A percentile compares a stretch with the other conserved stretches of the same genome.
These are phyloP conservation scores for Eupithecia subumbrata DNA, from an alignment of 2,888 invertebrate genomes.

Conservation along the genomic window DNA sequence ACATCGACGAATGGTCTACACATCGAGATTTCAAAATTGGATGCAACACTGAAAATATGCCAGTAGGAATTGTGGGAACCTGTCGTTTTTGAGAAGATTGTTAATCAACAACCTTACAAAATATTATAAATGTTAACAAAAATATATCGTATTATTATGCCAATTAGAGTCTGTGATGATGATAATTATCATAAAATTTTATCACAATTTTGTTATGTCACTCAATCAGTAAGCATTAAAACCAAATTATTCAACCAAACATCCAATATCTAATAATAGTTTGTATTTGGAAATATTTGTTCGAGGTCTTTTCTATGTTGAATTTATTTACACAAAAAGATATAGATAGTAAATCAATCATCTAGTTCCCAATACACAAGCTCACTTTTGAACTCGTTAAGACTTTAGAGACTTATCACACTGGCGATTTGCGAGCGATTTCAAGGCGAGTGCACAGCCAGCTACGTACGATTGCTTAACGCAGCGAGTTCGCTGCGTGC, in stretches of 20 bases:
- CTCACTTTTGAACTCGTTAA: background rate
- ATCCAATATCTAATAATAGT: background rate
- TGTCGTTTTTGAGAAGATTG: background rate
- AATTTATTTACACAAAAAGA: background rate
- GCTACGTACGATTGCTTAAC: too few relatives aligned
- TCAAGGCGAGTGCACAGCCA: too few relatives aligned
- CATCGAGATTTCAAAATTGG: constrained; percentile 39
- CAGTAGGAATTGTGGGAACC: background rate
- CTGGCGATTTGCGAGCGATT: too few relatives aligned
- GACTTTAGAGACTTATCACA: background rate
- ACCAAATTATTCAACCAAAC: constrained; percentile 6
- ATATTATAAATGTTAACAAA: background rate
- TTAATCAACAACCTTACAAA: background rate
- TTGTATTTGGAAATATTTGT: background rate
- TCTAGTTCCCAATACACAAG: background rate
- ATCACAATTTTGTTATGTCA: constrained; percentile 18
- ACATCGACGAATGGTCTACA: constrained; percentile 31
- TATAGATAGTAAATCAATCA: background rate
- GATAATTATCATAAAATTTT: constrained; percentile 13
- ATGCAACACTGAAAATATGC: constrained; percentile 38
- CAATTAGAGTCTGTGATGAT: background rate
- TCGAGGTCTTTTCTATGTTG: background rate
- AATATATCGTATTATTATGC: background rate
- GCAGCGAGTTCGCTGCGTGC: too few relatives aligned
- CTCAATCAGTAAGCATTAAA: constrained; percentile 30